Base-by-base conservation (phyloP, 2,888 invertebrate genomes). In the Heteropelma amictum region DNA sequence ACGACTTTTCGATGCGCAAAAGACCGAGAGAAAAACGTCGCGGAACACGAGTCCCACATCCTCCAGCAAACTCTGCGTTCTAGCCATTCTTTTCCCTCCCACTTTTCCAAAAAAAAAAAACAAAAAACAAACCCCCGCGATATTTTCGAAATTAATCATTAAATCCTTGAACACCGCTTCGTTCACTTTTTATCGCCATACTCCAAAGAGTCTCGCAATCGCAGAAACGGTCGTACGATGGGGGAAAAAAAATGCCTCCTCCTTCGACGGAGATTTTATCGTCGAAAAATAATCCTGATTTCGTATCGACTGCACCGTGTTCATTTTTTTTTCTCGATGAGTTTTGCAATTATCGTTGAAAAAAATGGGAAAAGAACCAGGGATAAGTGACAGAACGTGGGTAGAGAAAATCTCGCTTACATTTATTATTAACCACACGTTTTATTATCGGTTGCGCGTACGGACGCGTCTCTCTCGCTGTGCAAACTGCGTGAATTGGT, bases 1-100 rank as follows among this genome's bases (percentile, higher is more conserved):
- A 74, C 74, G 69, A 45, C n/a, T n/a, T 74, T 64, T 64, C 53
- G 70, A 74, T 74, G 58, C 68, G 65, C 65, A 54, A 60, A 49
- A 28, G 58, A 45, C 23, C 51, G 23, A 47, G 51, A 23, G 51
- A 58, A n/a, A n/a, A 33, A 51, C 56, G 23, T 53, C 51, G 40
- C n/a, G 8, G 38, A 56, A 56, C n/a, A 64, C 49, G 38, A 51
- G 21, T 51, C 23, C 45, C 54, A 63, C 56, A 23, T 60, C 51
- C 21, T 40, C 51, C 14, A 67, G 38, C 54, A 60, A 38, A 53
- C 60, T 51, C 35, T 28, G 10, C 35, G 53, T 49, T 58, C 38
- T 21, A 30, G 3, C 21, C n/a, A 1, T 45, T 28, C 30, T 4
- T 8, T 14, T 35, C 7, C 23, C 12, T 35, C 26, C 23, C 38